Evolutionary conservation across 2,888 invertebrate species (phyloP).

Genomic region (Ferrisia virgata): DNA sequence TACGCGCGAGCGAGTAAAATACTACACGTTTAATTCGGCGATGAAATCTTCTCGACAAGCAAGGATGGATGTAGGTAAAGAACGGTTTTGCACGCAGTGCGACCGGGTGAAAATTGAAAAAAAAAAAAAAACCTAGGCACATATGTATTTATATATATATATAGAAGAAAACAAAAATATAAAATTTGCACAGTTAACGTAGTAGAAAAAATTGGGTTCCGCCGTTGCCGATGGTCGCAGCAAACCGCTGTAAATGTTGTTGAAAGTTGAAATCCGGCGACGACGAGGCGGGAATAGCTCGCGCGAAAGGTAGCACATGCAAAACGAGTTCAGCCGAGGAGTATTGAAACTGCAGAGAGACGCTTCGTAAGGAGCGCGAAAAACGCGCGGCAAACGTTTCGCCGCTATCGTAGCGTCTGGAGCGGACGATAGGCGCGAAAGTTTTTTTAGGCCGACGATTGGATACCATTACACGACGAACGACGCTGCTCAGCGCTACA

Average conservation of each 20-base stretch:
- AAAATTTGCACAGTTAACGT: too few relatives aligned
- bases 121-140: too few relatives aligned
- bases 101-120: too few relatives aligned
- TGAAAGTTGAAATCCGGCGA: neutral
- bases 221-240: too few relatives aligned
- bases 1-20: too few relatives aligned
- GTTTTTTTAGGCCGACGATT: conserved; percentile 60
- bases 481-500: conserved; percentile 53
- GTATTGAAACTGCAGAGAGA: neutral
- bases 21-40: too few relatives aligned
- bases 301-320: neutral
- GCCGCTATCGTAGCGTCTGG: neutral
- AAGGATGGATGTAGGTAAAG: too few relatives aligned
- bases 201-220: too few relatives aligned
- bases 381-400: neutral
- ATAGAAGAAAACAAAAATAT: too few relatives aligned
- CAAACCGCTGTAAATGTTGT: neutral
- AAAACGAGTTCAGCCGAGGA: neutral
- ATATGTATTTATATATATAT: too few relatives aligned
- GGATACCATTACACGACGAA: conserved; percentile 69
- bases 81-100: too few relatives aligned
- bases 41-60: too few relatives aligned
- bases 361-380: neutral
- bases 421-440: conserved; percentile 45
- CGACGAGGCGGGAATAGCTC: neutral